These are phyloP conservation scores for Oscheius sp. DNA, from an alignment of 2,888 invertebrate genomes.

Conservation along the genomic window DNA sequence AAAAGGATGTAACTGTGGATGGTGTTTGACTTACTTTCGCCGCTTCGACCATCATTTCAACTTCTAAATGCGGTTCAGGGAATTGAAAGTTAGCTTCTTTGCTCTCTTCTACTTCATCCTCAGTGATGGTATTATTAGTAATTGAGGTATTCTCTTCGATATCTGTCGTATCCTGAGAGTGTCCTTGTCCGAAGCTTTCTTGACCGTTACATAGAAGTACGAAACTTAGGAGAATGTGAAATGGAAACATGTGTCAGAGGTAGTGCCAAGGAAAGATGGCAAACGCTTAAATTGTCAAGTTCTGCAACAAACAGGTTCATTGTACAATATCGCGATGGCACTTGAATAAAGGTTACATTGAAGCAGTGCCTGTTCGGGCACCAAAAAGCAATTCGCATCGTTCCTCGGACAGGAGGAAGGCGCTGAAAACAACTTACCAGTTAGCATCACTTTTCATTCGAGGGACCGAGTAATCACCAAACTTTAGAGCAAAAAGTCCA, in stretches of 20 bases:
- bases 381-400: constrained; percentile 23
- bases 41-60: constrained; percentile 23
- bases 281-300: constrained; percentile 32
- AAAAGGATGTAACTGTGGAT: background rate
- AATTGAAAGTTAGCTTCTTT: constrained; percentile 7
- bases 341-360: constrained; percentile 36
- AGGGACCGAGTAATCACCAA: too few species aligned
- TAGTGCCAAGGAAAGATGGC: constrained; percentile 14
- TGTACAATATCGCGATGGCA: constrained; percentile 33
- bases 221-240: constrained; percentile 1
- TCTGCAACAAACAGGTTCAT: constrained; percentile 31
- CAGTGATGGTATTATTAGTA: background rate
- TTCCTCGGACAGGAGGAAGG: constrained; percentile 11
- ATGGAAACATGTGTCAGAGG: constrained; percentile 12
- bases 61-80: constrained; percentile 17
- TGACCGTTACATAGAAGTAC: constrained; percentile 2
- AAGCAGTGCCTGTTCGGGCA: constrained; percentile 19
- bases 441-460: too few species aligned
- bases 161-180: background rate
- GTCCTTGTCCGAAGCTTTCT: background rate
- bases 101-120: background rate
- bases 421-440: background rate
- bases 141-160: constrained; percentile 32
- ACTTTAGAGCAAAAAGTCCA: too few species aligned
- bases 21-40: constrained; percentile 16